These are phyloP conservation scores for Oreochromis mossambicus DNA, from an alignment of 2,797 vertebrate species.

Conservation along the genomic window DNA sequence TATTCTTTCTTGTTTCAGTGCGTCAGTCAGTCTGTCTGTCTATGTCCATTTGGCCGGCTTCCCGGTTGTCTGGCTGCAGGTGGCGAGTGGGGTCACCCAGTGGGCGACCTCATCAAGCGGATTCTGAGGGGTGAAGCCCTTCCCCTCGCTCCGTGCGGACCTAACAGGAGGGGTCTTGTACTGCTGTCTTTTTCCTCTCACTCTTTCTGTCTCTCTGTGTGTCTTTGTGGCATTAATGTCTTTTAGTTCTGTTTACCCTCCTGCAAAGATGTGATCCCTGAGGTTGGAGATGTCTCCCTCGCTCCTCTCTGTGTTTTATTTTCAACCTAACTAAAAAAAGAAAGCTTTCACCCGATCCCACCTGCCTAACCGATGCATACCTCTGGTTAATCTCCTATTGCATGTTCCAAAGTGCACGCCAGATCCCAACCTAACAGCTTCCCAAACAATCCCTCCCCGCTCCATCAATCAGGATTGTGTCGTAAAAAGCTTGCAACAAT, in stretches of 20 bases:
- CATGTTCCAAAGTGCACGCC: conserved; percentile 56
- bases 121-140: conserved; percentile 50
- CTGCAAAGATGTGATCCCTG: conserved; percentile 53
- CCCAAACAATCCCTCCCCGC: not conserved
- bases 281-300: conserved; percentile 69
- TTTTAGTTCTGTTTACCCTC: conserved; percentile 36
- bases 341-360: not conserved
- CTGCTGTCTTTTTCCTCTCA: conserved; percentile 54
- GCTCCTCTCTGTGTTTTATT: conserved; percentile 46
- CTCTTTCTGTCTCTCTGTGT: conserved; percentile 34
- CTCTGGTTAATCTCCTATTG: conserved; percentile 23
- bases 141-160: conserved; percentile 35
- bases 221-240: conserved; percentile 46
- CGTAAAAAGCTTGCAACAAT: conserved; percentile 22
- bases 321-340: conserved; percentile 24
- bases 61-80: conserved; percentile 61
- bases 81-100: conserved; percentile 55
- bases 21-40: conserved; percentile 71
- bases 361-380: conserved; percentile 1
- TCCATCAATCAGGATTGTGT: conserved; percentile 1
- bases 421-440: not conserved
- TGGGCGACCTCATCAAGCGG: conserved; percentile 60
- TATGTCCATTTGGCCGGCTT: conserved; percentile 65
- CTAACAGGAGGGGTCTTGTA: conserved; percentile 65
- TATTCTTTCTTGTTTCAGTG: conserved; percentile 81